Conservation (phyloP, 2,888 invertebrate species). For the Meandrusa payeni region DNA sequence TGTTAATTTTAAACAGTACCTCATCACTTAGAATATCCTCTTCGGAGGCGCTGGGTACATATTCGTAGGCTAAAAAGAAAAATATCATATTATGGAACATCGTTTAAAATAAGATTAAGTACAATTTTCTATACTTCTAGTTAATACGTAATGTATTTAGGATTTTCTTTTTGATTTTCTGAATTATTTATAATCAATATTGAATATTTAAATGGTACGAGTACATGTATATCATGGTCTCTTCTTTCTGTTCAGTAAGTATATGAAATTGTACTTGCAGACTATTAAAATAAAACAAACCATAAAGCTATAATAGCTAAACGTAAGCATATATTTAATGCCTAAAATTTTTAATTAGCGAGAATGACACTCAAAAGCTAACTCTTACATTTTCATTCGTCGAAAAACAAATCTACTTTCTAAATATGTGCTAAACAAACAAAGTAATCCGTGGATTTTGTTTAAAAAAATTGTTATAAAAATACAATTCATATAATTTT, state of each 20-base stretch:
- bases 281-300: no score
- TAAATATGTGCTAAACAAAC: slow-evolving; percentile 9
- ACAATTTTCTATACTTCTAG: slow-evolving; percentile 4
- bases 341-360: slow-evolving; percentile 3
- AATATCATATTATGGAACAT: slow-evolving; percentile 29
- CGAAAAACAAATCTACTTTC: background rate
- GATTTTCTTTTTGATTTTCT: no score
- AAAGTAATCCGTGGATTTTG: slow-evolving; percentile 1
- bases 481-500: slow-evolving; percentile 1
- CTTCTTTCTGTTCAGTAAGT: background rate
- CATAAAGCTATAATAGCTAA: slow-evolving; percentile 8
- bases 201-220: no score
- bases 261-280: slow-evolving; percentile 2
- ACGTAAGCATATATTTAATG: slow-evolving; percentile 18
- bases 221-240: no score
- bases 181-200: no score
- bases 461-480: slow-evolving; percentile 4
- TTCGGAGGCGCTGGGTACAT: slow-evolving; percentile 91
- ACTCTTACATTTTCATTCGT: background rate
- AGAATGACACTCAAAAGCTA: slow-evolving; percentile 5
- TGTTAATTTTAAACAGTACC: slow-evolving; percentile 79
- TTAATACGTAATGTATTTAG: no score
- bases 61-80: slow-evolving; percentile 90
- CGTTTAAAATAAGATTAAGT: slow-evolving; percentile 19
- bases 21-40: slow-evolving; percentile 91